Evolutionary conservation across 2,888 invertebrate genomes (phyloP).

Genomic region (Zootermopsis nevadensis): DNA sequence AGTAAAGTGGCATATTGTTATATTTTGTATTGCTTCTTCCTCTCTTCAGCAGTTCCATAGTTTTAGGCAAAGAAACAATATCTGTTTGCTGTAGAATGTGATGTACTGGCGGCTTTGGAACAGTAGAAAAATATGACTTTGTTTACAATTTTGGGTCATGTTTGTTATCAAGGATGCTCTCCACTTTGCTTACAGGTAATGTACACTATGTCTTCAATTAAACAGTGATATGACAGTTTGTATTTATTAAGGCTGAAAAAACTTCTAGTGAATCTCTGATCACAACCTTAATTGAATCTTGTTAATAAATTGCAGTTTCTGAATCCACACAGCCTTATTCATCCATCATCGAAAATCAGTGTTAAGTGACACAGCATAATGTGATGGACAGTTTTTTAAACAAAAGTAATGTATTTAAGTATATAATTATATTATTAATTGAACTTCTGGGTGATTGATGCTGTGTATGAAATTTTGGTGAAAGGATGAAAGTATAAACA

Average conservation of each 20-base stretch:
- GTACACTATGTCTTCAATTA: background rate
- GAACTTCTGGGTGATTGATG: slow-evolving; percentile 28
- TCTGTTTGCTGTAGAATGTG: slow-evolving; percentile 2
- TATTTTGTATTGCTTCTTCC: background rate
- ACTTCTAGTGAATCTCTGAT: slow-evolving; percentile 21
- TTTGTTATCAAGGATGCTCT: background rate
- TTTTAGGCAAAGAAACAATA: background rate
- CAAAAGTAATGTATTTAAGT: slow-evolving; percentile 38
- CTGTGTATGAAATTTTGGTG: slow-evolving; percentile 29
- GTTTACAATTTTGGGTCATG: background rate
- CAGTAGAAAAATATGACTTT: background rate
- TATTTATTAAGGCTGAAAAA: background rate
- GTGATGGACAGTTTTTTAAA: slow-evolving; percentile 40
- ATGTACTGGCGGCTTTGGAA: background rate
- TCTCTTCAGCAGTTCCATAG: background rate
- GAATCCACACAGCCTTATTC: slow-evolving; percentile 31
- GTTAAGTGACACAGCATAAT: slow-evolving; percentile 26
- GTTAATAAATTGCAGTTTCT: slow-evolving; percentile 31
- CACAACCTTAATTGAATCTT: background rate
- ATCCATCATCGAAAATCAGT: slow-evolving; percentile 31
- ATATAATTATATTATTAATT: slow-evolving; percentile 41
- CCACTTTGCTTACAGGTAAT: background rate
- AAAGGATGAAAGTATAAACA: background rate
- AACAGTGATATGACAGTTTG: background rate
- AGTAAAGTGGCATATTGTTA: background rate